Evolutionary conservation across 1,140 invertebrate genomes (phyloP).

Genomic region (Linepithema humile): DNA sequence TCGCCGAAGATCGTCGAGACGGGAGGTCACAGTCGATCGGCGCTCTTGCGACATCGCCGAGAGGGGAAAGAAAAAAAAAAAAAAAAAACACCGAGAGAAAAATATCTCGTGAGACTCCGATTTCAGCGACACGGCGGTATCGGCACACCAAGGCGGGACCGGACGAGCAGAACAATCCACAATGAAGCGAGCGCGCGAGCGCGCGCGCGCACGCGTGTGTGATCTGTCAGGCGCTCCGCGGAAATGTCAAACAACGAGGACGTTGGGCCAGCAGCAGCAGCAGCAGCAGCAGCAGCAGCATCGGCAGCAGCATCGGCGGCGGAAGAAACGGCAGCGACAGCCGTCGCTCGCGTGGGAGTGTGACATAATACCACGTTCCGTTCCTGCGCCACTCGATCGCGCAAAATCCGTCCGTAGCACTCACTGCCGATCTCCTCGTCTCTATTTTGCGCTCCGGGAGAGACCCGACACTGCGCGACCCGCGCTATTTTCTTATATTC

Average conservation of each 20-base stretch:
- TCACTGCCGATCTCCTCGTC: neutral
- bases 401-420: neutral
- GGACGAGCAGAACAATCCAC: constrained; percentile 10
- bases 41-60: neutral
- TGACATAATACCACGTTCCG: constrained; percentile 74
- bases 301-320: constrained; percentile 48
- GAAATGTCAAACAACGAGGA: constrained; percentile 78
- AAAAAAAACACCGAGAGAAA: neutral
- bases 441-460: no score
- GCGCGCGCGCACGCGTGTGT: neutral
- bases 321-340: constrained; percentile 46
- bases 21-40: constrained; percentile 2
- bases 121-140: neutral
- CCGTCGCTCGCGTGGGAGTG: constrained; percentile 79
- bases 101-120: neutral
- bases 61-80: neutral
- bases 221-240: constrained; percentile 42
- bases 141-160: neutral
- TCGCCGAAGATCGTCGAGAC: neutral
- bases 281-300: constrained; percentile 33
- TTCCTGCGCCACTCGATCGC: constrained; percentile 28
- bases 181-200: neutral
- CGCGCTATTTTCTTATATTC: no score
- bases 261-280: constrained; percentile 56
- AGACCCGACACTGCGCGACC: no score